These are phyloP conservation scores for Drosophila arawakana DNA, from an alignment of 1,140 invertebrate species.

Conservation along the genomic window DNA sequence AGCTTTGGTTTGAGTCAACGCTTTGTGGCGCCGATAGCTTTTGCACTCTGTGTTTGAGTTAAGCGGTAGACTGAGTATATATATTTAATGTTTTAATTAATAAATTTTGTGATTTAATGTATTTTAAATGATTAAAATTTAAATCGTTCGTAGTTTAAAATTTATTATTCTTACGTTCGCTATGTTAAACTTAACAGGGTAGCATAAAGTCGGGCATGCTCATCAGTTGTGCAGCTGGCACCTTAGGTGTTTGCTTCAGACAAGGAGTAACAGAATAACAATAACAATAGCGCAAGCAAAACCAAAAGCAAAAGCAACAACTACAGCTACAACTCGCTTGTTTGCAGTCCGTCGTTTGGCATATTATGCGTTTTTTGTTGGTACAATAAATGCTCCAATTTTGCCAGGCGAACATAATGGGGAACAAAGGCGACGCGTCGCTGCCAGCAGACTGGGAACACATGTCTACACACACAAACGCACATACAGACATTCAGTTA, in stretches of 20 bases:
- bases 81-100: no score
- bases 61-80: not conserved
- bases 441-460: no score
- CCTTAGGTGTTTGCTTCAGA: conserved; percentile 11
- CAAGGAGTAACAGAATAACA: conserved; percentile 10
- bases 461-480: no score
- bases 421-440: not conserved
- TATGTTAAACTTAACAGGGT: not conserved
- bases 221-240: not conserved
- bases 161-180: no score
- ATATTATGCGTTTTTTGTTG: conserved; percentile 71
- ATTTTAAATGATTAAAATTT: not conserved
- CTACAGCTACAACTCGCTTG: conserved; percentile 18
- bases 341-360: conserved; percentile 47
- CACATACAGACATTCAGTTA: no score
- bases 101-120: no score
- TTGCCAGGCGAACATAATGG: conserved; percentile 73
- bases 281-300: conserved; percentile 8
- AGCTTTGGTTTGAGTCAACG: not conserved
- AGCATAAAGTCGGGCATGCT: not conserved
- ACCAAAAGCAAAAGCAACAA: conserved; percentile 26
- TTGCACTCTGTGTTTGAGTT: not conserved
- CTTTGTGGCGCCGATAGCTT: not conserved
- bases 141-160: not conserved
- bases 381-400: conserved; percentile 81